Evolutionary conservation across 2,113 vertebrate genomes (phyloP).

Genomic region (Grantiella picta): DNA sequence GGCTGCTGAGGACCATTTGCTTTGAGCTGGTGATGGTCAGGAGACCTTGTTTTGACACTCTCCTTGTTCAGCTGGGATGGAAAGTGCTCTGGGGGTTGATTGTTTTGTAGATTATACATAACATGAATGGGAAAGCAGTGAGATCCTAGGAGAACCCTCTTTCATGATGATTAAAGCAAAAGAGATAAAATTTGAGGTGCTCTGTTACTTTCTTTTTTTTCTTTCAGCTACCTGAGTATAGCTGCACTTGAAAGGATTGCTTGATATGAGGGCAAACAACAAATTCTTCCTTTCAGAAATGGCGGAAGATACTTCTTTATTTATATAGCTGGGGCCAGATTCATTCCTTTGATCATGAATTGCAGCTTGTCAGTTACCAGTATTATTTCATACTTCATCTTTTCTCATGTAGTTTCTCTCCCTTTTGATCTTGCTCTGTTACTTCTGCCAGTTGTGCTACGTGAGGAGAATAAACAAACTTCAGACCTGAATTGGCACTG

Average conservation of each 20-base stretch:
- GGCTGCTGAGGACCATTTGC: not conserved
- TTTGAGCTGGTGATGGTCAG: not conserved
- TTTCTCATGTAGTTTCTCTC: constrained; percentile 12
- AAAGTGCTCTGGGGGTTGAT: not conserved
- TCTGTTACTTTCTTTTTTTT: not conserved
- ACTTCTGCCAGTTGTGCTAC: constrained; percentile 13
- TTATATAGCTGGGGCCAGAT: not conserved
- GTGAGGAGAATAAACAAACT: constrained; percentile 32
- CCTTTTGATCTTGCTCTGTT: constrained; percentile 56
- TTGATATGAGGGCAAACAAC: not conserved
- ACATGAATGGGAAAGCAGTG: not conserved
- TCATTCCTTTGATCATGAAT: constrained; percentile 51
- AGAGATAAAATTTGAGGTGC: not conserved
- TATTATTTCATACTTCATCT: constrained; percentile 44
- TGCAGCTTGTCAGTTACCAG: constrained; percentile 33
- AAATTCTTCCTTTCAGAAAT: constrained; percentile 5
- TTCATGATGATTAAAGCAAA: constrained; percentile 4
- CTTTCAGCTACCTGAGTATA: not conserved
- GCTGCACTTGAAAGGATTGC: not conserved
- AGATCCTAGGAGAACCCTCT: not conserved
- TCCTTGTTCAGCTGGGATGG: not conserved
- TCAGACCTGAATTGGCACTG: not conserved
- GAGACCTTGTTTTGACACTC: not conserved
- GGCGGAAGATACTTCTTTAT: not conserved
- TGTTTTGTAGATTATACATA: not conserved